Evolutionary conservation across 2,888 invertebrate genomes (phyloP), one percentile per base, ranked within the genome.

Genomic region (Drosophila kuntzei): DNA sequence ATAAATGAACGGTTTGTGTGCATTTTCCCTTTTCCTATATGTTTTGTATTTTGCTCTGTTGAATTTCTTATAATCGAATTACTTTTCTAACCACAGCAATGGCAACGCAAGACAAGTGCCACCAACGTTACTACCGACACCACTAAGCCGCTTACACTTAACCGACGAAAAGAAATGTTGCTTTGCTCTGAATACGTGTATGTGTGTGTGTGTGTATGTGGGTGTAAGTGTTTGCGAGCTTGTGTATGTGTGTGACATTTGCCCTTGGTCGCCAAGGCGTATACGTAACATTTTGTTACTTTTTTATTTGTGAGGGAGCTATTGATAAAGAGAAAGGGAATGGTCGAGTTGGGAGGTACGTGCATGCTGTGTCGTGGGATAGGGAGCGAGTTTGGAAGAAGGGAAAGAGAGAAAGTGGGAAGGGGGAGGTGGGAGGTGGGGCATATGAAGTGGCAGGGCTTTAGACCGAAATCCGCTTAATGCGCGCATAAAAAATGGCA

Each of bases 401-500:
- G 25, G 1, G 9, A n/a, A 5, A n/a, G 18, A 3, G 20, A n/a
- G 14, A 22, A 3, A 5, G 11, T 0, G 6, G 16, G 9, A 7
- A 20, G 8, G 8, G 12, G 2, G 20, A 3, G n/a, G 7, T 12
- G 43, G 25, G 29, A 14, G 44, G 16, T 25, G 51, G 47, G 54
- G 51, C 71, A 79, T 73, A 64, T 85, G 86, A 84, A 84, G 88
- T 85, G 87, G 86, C 77, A 66, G 73, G 80, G 87, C 84, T 84
- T 87, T 85, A 74, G 80, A 76, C 68, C 65, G 57, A 87, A 84
- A 84, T 85, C 84, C 86, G 82, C 88, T 85, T 87, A 85, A 84
- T 87, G 84, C 87, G 78, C 78, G 78, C 80, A 82, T 85, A 87
- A 87, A 84, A 84, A 84, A 87, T 84, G 85, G 83, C 87, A 77